Base-by-base conservation (phyloP, 30 jellyfish, hydroid and myxozoan species). In the Sanderia malayensis region DNA sequence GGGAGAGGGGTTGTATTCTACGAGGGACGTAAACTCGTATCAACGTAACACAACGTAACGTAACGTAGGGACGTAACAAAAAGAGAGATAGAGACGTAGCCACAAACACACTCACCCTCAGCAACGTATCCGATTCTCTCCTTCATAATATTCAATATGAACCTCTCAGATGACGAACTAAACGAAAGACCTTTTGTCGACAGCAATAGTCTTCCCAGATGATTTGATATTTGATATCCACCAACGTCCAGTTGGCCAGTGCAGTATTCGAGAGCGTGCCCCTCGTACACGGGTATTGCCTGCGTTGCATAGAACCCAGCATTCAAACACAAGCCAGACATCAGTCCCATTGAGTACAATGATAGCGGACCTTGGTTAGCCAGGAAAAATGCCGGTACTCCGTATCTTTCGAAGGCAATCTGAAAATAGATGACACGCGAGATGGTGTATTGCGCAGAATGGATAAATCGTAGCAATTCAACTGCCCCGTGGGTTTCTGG, bases 341-440 rank as follows among this genome's bases (percentile, higher is more conserved):
- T 74, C 44, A 91, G 73, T 45, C 98, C 98, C 94, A 83, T 72
- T 20, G 98, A 91, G 61, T 80, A 80, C 58, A 91, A 47, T 4
- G 98, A 83, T 19, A 91, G 57, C 13, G 86, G 89, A 4, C 85
- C 85, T 73, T 91, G 98, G 52, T 84, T 91, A 13, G 98, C 96
- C 41, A 91, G 76, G 72, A 18, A 83, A 70, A 83, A 91, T 1
- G 94, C 92, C n/a, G 96, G 98, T 24, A 53, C 86, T 24, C 95
- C 88, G 52, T 83, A 72, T 31, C 83, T 61, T 47, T 91, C 98
- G 70, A 91, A 91, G 90, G 84, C 74, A 33, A 91, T 73, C 98
- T 91, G 70, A 31, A 46, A n/a, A n/a, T n/a, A n/a, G n/a, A n/a
- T n/a, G n/a, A n/a, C n/a, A n/a, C n/a, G n/a, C n/a, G n/a, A n/a